Conservation (phyloP, 2,888 invertebrate genomes). For the Drosophila neonasuta region DNA sequence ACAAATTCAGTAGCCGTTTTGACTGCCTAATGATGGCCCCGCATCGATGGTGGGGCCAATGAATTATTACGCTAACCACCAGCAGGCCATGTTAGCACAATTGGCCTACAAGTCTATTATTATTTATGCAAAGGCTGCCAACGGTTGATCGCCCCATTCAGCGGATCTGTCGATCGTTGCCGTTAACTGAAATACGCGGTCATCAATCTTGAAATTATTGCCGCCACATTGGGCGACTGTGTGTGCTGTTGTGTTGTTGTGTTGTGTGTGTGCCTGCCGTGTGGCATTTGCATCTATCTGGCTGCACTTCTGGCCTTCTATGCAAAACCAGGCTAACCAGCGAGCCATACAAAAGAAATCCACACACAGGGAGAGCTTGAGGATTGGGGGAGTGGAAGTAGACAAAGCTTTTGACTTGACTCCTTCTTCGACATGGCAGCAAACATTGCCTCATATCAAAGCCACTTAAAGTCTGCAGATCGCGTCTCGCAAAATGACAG, state of each 20-base stretch:
- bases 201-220: conserved; percentile 76
- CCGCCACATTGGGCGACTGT: conserved; percentile 57
- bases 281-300: conserved; percentile 65
- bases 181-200: conserved; percentile 73
- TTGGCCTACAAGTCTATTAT: conserved; percentile 77
- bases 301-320: conserved; percentile 16
- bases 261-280: background rate
- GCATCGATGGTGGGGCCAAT: conserved; percentile 54
- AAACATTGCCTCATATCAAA: conserved; percentile 18
- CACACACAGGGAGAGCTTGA: background rate
- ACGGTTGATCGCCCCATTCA: conserved; percentile 57
- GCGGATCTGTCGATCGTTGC: conserved; percentile 58
- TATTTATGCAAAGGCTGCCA: conserved; percentile 69
- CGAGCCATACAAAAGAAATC: background rate
- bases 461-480: conserved; percentile 19
- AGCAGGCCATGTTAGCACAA: conserved; percentile 73
- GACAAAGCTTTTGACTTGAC: conserved; percentile 8
- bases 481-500: conserved; percentile 13
- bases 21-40: conserved; percentile 74
- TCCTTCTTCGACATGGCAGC: background rate
- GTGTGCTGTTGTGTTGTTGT: background rate
- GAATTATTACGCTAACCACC: conserved; percentile 75
- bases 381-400: background rate
- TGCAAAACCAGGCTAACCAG: conserved; percentile 1
- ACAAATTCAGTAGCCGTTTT: conserved; percentile 74